Evolutionary conservation across 2,113 vertebrate genomes (phyloP).

Genomic region (Otus sunia): DNA sequence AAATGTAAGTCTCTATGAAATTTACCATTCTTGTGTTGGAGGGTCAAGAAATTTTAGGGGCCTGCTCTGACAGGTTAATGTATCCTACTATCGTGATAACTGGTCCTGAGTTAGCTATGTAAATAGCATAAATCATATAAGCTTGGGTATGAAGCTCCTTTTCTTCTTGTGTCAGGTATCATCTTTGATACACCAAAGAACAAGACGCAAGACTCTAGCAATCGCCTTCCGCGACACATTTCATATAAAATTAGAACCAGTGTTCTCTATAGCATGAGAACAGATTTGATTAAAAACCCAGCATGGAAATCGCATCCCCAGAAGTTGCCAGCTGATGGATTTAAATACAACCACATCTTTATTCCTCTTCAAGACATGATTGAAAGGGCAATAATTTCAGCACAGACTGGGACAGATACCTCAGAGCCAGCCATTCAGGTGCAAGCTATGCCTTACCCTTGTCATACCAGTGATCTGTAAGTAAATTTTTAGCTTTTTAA

Average conservation of each 20-base stretch:
- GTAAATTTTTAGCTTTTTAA: conserved; percentile 6
- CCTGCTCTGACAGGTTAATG: not conserved
- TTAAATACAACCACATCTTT: conserved; percentile 78
- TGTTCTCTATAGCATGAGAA: conserved; percentile 73
- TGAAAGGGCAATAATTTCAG: conserved; percentile 70
- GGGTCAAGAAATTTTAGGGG: not conserved
- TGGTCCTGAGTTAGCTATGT: not conserved
- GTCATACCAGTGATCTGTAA: conserved; percentile 75
- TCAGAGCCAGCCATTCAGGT: conserved; percentile 41
- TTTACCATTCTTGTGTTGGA: not conserved
- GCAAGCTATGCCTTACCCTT: conserved; percentile 76
- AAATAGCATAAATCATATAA: not conserved
- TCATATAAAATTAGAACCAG: conserved; percentile 73
- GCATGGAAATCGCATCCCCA: conserved; percentile 74
- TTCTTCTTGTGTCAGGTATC: conserved; percentile 52
- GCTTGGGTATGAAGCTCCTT: not conserved
- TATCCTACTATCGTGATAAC: not conserved
- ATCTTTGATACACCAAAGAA: conserved; percentile 48
- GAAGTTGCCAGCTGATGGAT: conserved; percentile 66
- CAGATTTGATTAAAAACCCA: conserved; percentile 68
- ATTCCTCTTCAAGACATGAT: conserved; percentile 78
- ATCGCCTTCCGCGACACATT: conserved; percentile 32
- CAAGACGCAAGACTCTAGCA: not conserved
- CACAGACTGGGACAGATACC: conserved; percentile 55
- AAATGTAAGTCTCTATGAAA: not conserved